phyloP scores from a whole-genome alignment of 1,140 invertebrate genomes.

The Steinernema feltiae region DNA sequence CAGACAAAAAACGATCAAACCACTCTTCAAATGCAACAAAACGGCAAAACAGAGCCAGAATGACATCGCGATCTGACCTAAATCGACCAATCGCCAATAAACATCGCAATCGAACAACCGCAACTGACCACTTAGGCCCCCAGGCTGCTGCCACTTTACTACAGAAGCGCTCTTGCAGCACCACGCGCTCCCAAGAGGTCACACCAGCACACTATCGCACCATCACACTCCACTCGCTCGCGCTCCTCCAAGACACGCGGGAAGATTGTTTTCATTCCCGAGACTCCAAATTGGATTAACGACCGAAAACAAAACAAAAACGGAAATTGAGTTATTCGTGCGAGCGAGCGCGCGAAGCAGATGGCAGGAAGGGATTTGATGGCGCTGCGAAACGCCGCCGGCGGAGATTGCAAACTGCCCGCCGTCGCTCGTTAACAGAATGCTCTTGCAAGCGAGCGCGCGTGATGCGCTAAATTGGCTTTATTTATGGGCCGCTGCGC shows the following conservation, averaged over 20 bases:
- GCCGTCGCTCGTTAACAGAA: conserved; percentile 8
- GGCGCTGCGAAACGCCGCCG: background rate
- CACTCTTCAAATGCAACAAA: no score
- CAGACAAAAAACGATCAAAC: no score
- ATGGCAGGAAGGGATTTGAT: background rate
- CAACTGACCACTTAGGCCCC: background rate
- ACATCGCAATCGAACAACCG: background rate
- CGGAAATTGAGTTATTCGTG: background rate
- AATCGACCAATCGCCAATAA: no score
- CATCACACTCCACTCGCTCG: background rate
- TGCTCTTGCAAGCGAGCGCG: no score
- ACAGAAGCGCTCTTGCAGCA: background rate
- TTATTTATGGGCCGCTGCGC: background rate
- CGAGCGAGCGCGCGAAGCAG: background rate
- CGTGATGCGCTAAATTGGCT: conserved; percentile 3
- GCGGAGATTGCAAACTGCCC: conserved; percentile 13
- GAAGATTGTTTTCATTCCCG: background rate
- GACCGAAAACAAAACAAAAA: background rate
- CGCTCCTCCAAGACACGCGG: background rate
- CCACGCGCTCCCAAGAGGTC: background rate
- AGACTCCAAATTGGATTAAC: background rate
- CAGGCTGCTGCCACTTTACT: background rate
- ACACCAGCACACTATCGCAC: background rate
- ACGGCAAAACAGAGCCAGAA: no score
- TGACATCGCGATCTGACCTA: no score